Base-by-base conservation (phyloP, 1,140 invertebrate species). In the Lordiphosa mommai region DNA sequence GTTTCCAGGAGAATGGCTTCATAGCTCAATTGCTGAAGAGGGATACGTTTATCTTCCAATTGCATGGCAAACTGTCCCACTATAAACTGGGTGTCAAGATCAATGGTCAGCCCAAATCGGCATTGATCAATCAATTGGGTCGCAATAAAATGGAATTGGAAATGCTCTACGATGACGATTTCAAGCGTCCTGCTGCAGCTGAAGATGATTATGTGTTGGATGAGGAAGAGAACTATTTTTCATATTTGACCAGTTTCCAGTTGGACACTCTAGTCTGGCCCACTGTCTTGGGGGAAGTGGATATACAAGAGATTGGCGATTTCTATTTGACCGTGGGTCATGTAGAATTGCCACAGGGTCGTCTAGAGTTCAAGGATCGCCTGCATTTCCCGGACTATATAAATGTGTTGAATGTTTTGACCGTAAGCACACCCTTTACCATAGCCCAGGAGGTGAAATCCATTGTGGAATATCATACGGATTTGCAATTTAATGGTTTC, bases 1-100 rank as follows among this genome's bases (percentile, higher is more conserved):
- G 92, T 4, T 93, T 95, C 46, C 91, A 94, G 69, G 92, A 95
- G 80, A 94, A 93, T 69, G 94, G 94, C 0, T 89, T 94, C 2
- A 92, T 94, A 0, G 90, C 92, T 0, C 95, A 95, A 77, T 89
- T 95, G 14, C 43, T 90, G 0, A 89, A 90, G 58, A 88, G 90
- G 17, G 88, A 93, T 7, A 91, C 91, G 41, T 89, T 95, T 14
- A 92, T 95, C 57, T 92, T 93, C 1, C 93, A 95, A 86, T 74
- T 94, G 59, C 92, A 93, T 7, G 69, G 94, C 0, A 91, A 92
- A 61, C 76, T 95, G 13, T 93, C 93, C 4, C 91, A 92, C 66
- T 91, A 92, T 57, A 93, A 72, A 38, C 82, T 93, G 10, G 93
- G 93, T 6, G 76, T 92, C 16, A 91, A 91, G 38, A 88, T 90